Percentiles rank a stretch among this genome's conserved stretches.
Conservation (phyloP, 1,140 invertebrate genomes). For the Lasioglossum albipes region DNA sequence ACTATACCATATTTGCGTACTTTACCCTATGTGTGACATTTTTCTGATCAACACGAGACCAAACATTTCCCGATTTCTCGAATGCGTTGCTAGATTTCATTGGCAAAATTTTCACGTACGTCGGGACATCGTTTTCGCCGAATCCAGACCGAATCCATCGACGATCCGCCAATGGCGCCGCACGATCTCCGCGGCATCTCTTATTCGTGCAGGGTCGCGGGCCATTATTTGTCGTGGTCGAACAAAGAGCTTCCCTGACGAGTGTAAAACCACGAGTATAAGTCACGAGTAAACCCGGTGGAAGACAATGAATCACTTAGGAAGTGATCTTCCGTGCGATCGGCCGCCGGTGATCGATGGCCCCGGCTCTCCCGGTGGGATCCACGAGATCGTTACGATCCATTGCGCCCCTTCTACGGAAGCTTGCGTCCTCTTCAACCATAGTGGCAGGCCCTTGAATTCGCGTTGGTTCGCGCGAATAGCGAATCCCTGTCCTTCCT, state of each 20-base stretch:
- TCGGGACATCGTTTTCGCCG: too few relatives aligned
- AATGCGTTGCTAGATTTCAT: too few relatives aligned
- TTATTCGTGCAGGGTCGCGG: too few relatives aligned
- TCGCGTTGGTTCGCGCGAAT: too few relatives aligned
- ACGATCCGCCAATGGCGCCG: neutral
- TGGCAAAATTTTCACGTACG: too few relatives aligned
- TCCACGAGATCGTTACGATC: constrained; percentile 38
- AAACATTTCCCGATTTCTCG: too few relatives aligned
- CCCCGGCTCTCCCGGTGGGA: neutral
- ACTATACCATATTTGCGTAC: too few relatives aligned
- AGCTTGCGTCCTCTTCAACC: constrained; percentile 19
- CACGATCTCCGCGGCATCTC: neutral
- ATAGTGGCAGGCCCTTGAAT: neutral
- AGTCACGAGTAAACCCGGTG: constrained; percentile 40
- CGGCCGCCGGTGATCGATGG: constrained; percentile 37
- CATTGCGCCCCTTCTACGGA: constrained; percentile 44
- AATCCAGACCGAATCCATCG: neutral
- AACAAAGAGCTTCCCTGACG: constrained; percentile 21
- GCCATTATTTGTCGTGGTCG: constrained; percentile 29
- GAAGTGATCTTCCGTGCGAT: constrained; percentile 46
- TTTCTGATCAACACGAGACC: too few relatives aligned
- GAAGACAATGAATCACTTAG: constrained; percentile 51
- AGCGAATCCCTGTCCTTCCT: too few relatives aligned
- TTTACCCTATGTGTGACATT: too few relatives aligned
- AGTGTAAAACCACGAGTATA: constrained; percentile 27